phyloP scores from a whole-genome alignment of 2,797 vertebrate species.

The Peromyscus nudipes region DNA sequence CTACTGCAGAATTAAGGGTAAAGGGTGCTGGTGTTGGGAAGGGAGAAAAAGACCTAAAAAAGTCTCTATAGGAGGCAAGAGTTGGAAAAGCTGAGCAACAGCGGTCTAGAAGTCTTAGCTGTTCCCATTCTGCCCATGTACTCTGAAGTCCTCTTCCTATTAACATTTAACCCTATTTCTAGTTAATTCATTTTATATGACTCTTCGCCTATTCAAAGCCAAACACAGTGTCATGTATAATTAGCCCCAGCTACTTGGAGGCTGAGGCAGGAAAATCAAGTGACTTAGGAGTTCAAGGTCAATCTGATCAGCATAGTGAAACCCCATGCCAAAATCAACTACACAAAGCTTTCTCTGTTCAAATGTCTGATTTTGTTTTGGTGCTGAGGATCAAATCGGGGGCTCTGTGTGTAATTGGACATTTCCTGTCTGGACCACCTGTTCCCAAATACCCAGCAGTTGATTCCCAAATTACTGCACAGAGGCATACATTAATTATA shows the following conservation, averaged over 20 bases:
- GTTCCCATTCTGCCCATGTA: not conserved
- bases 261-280: not conserved
- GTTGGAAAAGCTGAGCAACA: not conserved
- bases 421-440: too few relatives aligned
- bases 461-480: too few relatives aligned
- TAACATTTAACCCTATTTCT: slow-evolving; percentile 29
- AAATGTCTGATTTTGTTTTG: not conserved
- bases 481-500: too few relatives aligned
- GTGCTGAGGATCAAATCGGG: not conserved
- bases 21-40: too few relatives aligned
- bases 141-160: not conserved
- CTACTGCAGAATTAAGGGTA: too few relatives aligned
- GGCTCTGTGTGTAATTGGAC: too few relatives aligned
- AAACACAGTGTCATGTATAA: not conserved
- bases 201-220: not conserved
- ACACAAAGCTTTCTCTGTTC: not conserved
- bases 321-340: not conserved
- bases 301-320: not conserved
- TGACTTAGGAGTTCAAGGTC: not conserved
- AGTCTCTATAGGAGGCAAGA: too few relatives aligned
- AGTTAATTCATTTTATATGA: slow-evolving; percentile 1
- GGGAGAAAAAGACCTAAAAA: too few relatives aligned
- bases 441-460: too few relatives aligned
- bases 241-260: not conserved
- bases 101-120: not conserved